Conservation (phyloP, 2,113 vertebrate genomes). For the Leucoraja erinaceus region DNA sequence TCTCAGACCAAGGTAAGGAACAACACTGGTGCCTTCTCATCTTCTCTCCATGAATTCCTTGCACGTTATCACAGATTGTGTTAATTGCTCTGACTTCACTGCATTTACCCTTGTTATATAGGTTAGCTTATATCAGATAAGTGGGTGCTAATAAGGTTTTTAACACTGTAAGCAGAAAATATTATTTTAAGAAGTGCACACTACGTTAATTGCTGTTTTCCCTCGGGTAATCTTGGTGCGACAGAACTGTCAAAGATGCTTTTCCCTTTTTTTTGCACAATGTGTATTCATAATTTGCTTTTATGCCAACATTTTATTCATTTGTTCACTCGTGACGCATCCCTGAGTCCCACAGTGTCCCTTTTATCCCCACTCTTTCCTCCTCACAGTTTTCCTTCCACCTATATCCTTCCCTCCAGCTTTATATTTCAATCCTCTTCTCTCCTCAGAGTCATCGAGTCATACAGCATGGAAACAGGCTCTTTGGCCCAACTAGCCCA, state of each 20-base stretch:
- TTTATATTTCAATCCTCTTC: too few relatives aligned
- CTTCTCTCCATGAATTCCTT: not conserved
- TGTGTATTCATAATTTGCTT: not conserved
- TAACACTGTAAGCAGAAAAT: not conserved
- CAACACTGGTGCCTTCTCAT: too few relatives aligned
- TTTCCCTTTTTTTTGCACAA: not conserved
- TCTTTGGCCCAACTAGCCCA: too few relatives aligned
- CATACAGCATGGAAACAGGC: too few relatives aligned
- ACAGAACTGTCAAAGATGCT: not conserved
- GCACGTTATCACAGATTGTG: too few relatives aligned
- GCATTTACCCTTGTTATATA: not conserved
- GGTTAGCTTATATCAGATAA: not conserved
- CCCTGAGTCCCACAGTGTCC: too few relatives aligned
- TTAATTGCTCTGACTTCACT: not conserved
- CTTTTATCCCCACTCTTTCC: too few relatives aligned
- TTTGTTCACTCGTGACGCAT: not conserved
- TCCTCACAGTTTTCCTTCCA: too few relatives aligned
- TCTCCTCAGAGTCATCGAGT: too few relatives aligned
- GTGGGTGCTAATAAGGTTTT: not conserved
- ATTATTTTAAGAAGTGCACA: not conserved
- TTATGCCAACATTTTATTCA: too few relatives aligned
- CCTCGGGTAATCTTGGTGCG: not conserved
- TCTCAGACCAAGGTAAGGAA: slow-evolving; percentile 49
- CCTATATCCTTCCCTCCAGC: too few relatives aligned
- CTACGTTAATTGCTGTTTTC: not conserved